phyloP scores from a whole-genome alignment of 2,797 vertebrate genomes.

The Rachycentron canadum region DNA sequence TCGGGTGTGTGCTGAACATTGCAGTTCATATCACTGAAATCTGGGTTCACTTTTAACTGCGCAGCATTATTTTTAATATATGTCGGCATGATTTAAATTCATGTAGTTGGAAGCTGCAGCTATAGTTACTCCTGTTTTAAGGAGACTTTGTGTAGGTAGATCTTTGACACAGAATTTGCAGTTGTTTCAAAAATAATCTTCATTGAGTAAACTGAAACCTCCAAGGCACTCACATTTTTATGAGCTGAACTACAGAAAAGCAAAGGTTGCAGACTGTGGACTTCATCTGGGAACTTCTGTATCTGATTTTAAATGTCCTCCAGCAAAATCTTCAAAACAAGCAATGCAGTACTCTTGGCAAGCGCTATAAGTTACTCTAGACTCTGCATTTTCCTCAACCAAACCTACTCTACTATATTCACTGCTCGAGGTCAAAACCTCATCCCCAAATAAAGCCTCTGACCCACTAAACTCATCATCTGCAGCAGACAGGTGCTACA shows the following conservation, averaged over 20 bases:
- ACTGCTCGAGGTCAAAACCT: slow-evolving; percentile 18
- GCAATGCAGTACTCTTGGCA: slow-evolving; percentile 27
- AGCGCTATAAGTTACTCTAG: neutral
- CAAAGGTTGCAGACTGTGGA: slow-evolving; percentile 2
- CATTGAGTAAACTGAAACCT: neutral
- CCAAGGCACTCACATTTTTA: neutral
- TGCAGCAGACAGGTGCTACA: slow-evolving; percentile 2
- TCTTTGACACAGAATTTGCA: neutral
- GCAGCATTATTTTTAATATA: neutral
- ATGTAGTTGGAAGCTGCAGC: neutral
- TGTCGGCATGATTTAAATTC: neutral
- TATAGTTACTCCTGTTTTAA: neutral
- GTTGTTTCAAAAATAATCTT: neutral
- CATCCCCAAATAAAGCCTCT: neutral
- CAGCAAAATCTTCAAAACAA: slow-evolving; percentile 33
- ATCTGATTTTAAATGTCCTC: slow-evolving; percentile 27
- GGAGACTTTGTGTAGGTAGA: neutral
- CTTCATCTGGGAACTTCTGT: slow-evolving; percentile 7
- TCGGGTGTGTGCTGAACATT: slow-evolving; percentile 14
- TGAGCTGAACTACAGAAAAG: slow-evolving; percentile 2
- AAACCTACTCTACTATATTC: slow-evolving; percentile 1
- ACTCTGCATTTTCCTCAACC: neutral
- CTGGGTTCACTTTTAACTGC: slow-evolving; percentile 13
- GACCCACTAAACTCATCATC: slow-evolving; percentile 4
- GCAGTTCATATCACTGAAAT: slow-evolving; percentile 3